These are phyloP conservation scores for Liparis tanakae DNA, from an alignment of 2,797 vertebrate genomes.

Conservation along the genomic window DNA sequence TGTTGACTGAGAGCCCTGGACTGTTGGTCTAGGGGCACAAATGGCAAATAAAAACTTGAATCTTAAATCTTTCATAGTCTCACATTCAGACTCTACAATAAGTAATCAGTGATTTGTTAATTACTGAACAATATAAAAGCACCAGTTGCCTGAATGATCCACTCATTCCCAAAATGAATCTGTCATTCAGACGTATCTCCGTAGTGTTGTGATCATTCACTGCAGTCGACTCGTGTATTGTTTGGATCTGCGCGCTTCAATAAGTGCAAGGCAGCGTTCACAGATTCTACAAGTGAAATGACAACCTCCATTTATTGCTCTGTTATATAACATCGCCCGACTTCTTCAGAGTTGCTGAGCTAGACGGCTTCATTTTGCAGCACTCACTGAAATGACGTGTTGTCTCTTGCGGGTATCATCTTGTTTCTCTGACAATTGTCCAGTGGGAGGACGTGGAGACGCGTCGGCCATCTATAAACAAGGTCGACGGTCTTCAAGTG, in stretches of 20 bases:
- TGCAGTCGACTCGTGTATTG: neutral
- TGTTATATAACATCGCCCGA: neutral
- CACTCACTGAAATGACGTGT: neutral
- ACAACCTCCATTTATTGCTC: neutral
- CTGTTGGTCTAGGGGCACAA: too few species aligned
- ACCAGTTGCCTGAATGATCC: neutral
- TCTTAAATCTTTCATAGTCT: neutral
- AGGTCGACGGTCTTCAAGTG: neutral
- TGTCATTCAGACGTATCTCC: too few species aligned
- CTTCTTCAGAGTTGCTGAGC: neutral
- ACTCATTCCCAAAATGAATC: neutral
- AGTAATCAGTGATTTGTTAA: neutral
- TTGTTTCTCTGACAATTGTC: neutral
- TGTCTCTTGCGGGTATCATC: slow-evolving; percentile 2
- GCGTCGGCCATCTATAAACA: neutral
- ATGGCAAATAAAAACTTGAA: too few species aligned
- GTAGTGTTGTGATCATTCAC: neutral
- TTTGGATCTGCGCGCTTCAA: slow-evolving; percentile 2
- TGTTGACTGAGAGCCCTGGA: too few species aligned
- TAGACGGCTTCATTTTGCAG: neutral
- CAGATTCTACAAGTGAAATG: neutral
- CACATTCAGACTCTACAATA: neutral
- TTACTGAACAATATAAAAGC: neutral
- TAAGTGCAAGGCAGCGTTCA: neutral
- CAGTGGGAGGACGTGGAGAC: neutral